phyloP scores from a whole-genome alignment of 2,888 invertebrate species.

The Apamea crenata region DNA sequence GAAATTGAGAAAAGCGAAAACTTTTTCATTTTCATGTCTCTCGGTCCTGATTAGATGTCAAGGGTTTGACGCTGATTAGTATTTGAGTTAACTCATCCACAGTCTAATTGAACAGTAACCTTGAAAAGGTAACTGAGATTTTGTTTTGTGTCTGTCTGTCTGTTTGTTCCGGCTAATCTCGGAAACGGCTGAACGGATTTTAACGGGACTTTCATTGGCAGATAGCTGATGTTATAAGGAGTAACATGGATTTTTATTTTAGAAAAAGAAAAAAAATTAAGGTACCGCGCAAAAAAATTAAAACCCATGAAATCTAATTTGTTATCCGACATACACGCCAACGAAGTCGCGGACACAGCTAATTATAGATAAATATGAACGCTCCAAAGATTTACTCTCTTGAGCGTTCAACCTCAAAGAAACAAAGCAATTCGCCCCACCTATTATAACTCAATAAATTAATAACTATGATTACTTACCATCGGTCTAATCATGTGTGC shows the following conservation, averaged over 20 bases:
- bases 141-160: too few species aligned
- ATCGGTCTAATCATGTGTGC: constrained; percentile 12
- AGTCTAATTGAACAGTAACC: not conserved
- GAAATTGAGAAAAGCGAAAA: not conserved
- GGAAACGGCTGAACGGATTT: not conserved
- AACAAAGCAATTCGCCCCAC: not conserved
- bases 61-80: too few species aligned
- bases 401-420: not conserved
- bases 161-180: not conserved
- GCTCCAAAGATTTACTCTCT: not conserved
- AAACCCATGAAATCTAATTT: not conserved
- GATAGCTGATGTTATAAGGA: too few species aligned
- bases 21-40: not conserved
- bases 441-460: not conserved
- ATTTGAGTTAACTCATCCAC: not conserved
- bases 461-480: constrained; percentile 27
- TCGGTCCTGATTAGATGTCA: not conserved
- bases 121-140: not conserved
- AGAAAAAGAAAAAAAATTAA: too few species aligned
- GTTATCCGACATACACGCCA: not conserved
- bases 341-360: not conserved
- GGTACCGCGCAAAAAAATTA: too few species aligned
- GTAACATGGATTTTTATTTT: too few species aligned
- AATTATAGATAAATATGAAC: not conserved
- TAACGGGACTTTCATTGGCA: too few species aligned